phyloP scores from a whole-genome alignment of 2,888 invertebrate genomes.

The Peribatodes rhomboidaria region DNA sequence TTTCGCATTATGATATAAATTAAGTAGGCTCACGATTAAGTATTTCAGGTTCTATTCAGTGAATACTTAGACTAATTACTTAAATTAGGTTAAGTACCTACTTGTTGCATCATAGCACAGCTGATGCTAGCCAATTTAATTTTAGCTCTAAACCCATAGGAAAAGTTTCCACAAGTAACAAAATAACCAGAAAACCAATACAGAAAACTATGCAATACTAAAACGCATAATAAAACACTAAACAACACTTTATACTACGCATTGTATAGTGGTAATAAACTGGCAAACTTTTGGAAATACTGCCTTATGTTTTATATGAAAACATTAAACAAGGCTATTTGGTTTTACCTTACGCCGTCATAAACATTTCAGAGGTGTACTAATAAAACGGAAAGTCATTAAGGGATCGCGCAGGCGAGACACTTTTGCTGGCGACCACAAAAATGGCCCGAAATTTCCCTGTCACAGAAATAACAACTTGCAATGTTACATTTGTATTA shows the following conservation, averaged over 20 bases:
- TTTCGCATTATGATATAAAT: too few species aligned
- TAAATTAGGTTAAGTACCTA: too few species aligned
- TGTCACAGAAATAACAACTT: not conserved
- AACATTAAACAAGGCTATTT: slow-evolving; percentile 37
- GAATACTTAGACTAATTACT: too few species aligned
- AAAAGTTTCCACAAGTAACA: not conserved
- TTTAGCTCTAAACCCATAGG: not conserved
- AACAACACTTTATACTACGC: not conserved
- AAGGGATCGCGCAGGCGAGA: slow-evolving; percentile 18
- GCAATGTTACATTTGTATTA: not conserved
- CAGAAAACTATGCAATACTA: not conserved
- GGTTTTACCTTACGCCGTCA: slow-evolving; percentile 32
- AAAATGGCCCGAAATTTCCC: not conserved
- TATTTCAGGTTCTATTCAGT: too few species aligned
- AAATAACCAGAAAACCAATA: not conserved
- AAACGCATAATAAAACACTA: slow-evolving; percentile 4
- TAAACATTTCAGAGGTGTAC: slow-evolving; percentile 38
- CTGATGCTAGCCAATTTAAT: too few species aligned
- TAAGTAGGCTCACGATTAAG: too few species aligned
- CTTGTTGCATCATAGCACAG: too few species aligned
- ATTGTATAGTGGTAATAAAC: slow-evolving; percentile 12
- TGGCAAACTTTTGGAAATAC: slow-evolving; percentile 9
- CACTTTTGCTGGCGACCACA: slow-evolving; percentile 15
- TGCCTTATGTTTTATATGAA: slow-evolving; percentile 32
- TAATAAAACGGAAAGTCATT: slow-evolving; percentile 39